Evolutionary conservation across 2,113 vertebrate genomes (phyloP).

Genomic region (Seriola rivoliana): DNA sequence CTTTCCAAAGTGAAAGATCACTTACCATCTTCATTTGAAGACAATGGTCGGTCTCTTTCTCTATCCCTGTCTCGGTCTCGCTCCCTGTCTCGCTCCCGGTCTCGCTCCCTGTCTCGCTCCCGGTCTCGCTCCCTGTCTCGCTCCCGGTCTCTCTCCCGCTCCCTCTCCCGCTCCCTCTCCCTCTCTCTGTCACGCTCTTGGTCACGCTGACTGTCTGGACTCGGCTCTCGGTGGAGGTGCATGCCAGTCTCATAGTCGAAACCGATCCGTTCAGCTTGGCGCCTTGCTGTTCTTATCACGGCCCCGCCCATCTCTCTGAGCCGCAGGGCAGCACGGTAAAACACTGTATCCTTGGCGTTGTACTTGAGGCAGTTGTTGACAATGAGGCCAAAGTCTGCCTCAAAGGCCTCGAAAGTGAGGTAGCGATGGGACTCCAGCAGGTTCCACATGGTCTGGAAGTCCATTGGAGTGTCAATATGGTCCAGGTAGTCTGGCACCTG

Average conservation of each 20-base stretch:
- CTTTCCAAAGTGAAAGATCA: neutral
- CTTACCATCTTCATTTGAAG: constrained; percentile 84
- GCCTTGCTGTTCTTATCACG: constrained; percentile 91
- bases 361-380: constrained; percentile 99
- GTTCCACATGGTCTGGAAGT: constrained; percentile 99
- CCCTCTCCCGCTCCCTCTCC: constrained; percentile 68
- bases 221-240: constrained; percentile 91
- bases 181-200: constrained; percentile 77
- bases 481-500: constrained; percentile 99
- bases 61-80: constrained; percentile 51
- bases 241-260: constrained; percentile 97
- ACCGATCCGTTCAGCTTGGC: constrained; percentile 96
- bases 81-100: constrained; percentile 81
- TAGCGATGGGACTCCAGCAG: constrained; percentile 95
- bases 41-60: constrained; percentile 73
- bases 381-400: constrained; percentile 97
- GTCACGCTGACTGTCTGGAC: constrained; percentile 85
- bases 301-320: constrained; percentile 92
- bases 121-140: constrained; percentile 85
- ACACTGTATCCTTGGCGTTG: constrained; percentile 99
- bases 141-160: neutral
- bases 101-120: constrained; percentile 84
- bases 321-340: constrained; percentile 95
- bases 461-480: constrained; percentile 99
- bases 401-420: constrained; percentile 96